Conservation (phyloP, 2,797 vertebrate genomes). For the Molossus molossus region DNA sequence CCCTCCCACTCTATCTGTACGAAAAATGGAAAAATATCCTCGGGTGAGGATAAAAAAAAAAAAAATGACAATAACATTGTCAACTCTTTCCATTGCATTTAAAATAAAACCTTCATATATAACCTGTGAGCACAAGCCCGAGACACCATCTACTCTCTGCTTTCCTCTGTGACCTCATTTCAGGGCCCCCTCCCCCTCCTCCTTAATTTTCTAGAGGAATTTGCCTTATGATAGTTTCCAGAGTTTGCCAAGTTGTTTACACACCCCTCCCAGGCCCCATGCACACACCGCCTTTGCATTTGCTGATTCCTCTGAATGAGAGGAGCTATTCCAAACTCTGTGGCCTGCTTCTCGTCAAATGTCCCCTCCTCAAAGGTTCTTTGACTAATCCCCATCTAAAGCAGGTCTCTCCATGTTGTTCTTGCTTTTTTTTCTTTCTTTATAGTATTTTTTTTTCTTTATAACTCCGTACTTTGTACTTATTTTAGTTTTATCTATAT, state of each 20-base stretch:
- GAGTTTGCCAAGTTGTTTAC: background rate
- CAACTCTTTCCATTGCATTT: background rate
- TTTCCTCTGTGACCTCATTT: conserved; percentile 27
- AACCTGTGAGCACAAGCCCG: background rate
- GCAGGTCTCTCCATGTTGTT: background rate
- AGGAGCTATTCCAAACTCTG: background rate
- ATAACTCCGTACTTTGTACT: background rate
- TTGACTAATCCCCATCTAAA: background rate
- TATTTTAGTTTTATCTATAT: conserved; percentile 27
- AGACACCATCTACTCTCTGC: background rate
- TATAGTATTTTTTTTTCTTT: background rate
- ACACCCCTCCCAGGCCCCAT: fast-evolving
- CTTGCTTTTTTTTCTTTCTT: background rate
- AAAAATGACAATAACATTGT: background rate
- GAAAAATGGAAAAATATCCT: too few relatives aligned
- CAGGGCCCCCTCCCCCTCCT: background rate
- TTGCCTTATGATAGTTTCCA: conserved; percentile 41
- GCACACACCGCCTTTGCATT: background rate
- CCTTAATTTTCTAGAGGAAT: background rate
- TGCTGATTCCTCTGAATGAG: background rate
- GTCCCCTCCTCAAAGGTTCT: background rate
- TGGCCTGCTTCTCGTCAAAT: background rate
- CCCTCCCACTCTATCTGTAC: too few relatives aligned
- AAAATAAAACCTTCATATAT: background rate
- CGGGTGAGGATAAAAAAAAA: too few relatives aligned